Percentiles rank a stretch among this genome's conserved stretches.
Evolutionary conservation across 2,797 vertebrate species (phyloP).

Genomic region (Hephaestus fuliginosus): DNA sequence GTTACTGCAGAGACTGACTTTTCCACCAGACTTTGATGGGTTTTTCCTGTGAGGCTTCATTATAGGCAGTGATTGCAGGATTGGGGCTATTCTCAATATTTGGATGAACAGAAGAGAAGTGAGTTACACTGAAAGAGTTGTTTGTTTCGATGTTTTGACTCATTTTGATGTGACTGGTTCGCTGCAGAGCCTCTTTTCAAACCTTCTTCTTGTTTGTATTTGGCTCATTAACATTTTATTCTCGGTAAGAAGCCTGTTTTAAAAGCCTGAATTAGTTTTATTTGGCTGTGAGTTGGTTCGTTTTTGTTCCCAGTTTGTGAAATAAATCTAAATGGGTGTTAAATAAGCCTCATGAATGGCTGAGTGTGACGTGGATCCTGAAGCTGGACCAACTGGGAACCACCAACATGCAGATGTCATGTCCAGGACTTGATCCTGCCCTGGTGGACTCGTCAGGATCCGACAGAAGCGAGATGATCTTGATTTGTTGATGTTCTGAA

Average conservation of each 20-base stretch:
- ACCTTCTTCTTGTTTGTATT: neutral
- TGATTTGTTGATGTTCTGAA: neutral
- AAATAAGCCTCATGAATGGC: neutral
- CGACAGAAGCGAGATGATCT: slow-evolving; percentile 12
- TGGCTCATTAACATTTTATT: too few relatives aligned
- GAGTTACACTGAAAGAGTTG: neutral
- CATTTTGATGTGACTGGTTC: too few relatives aligned
- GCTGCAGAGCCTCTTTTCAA: too few relatives aligned
- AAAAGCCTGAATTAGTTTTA: neutral
- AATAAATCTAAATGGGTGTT: neutral
- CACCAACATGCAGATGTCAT: slow-evolving; percentile 5
- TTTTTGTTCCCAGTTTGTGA: neutral
- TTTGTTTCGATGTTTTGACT: neutral
- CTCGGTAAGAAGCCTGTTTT: neutral
- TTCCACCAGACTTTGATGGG: neutral
- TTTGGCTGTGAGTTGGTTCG: neutral
- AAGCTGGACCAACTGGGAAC: neutral
- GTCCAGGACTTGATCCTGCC: neutral
- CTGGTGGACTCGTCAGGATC: neutral
- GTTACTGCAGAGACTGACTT: slow-evolving; percentile 14
- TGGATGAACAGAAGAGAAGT: neutral
- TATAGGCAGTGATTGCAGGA: neutral
- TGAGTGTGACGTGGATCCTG: neutral
- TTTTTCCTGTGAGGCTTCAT: neutral
- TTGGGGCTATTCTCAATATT: neutral